These are phyloP conservation scores for Platalea minor DNA, from an alignment of 2,797 vertebrate genomes.

Conservation along the genomic window DNA sequence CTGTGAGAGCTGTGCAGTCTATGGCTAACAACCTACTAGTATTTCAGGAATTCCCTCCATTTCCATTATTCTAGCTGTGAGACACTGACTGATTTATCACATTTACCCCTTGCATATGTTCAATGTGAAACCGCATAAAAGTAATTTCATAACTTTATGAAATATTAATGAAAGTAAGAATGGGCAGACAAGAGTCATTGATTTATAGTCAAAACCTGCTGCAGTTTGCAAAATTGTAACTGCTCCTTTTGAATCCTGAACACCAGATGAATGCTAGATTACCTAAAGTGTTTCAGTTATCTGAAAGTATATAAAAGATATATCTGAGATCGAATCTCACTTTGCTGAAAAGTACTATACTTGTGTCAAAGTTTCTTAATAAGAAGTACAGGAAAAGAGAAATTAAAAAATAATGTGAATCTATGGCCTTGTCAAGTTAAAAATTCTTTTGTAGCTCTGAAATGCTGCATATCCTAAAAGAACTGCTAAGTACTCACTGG, in stretches of 20 bases:
- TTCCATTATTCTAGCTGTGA: neutral
- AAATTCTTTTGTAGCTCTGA: neutral
- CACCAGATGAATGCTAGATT: neutral
- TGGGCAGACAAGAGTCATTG: neutral
- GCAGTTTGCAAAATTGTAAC: neutral
- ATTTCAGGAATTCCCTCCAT: neutral
- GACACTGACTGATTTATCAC: neutral
- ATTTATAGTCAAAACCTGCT: neutral
- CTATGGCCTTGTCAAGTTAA: neutral
- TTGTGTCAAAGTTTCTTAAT: neutral
- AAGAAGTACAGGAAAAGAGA: neutral
- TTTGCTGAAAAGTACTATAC: neutral
- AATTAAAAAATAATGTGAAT: neutral
- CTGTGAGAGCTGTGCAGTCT: neutral
- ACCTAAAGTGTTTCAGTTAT: neutral
- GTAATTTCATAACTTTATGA: neutral
- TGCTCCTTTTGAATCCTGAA: neutral
- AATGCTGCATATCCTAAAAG: neutral
- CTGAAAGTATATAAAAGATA: neutral
- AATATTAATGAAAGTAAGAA: slow-evolving; percentile 16
- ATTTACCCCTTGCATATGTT: neutral
- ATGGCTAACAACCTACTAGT: neutral
- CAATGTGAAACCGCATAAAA: neutral
- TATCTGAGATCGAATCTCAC: neutral
- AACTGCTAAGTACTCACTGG: neutral